These are phyloP conservation scores for Chloropsis cyanopogon DNA, from an alignment of 2,113 vertebrate species.

Conservation along the genomic window DNA sequence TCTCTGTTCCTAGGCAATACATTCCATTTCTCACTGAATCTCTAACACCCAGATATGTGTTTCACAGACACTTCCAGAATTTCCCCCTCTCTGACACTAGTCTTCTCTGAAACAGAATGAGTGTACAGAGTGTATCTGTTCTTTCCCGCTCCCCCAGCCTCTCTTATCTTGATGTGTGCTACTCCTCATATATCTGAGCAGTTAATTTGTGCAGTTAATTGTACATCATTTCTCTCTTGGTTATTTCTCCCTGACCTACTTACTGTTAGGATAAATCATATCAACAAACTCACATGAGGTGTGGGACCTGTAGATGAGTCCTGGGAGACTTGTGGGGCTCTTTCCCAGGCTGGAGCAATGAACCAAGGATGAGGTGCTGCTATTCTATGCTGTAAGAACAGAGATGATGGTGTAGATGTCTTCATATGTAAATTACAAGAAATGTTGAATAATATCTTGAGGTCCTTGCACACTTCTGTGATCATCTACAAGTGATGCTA, in stretches of 20 bases:
- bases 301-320: neutral
- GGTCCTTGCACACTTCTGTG: neutral
- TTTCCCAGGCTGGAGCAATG: neutral
- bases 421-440: neutral
- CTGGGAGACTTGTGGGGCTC: neutral
- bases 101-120: neutral
- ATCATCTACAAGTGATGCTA: neutral
- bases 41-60: neutral
- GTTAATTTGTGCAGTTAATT: neutral
- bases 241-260: neutral
- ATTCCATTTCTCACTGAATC: neutral
- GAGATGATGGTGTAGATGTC: neutral
- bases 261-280: neutral
- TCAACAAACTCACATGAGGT: neutral
- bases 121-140: neutral
- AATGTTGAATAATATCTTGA: neutral
- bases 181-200: neutral
- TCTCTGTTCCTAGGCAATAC: neutral
- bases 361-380: neutral
- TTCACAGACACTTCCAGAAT: neutral
- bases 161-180: neutral
- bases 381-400: neutral
- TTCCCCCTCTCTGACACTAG: neutral
- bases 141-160: neutral
- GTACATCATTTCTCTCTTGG: neutral